Evolutionary conservation across 2,888 invertebrate genomes (phyloP).

Genomic region (Anarsia innoxiella): DNA sequence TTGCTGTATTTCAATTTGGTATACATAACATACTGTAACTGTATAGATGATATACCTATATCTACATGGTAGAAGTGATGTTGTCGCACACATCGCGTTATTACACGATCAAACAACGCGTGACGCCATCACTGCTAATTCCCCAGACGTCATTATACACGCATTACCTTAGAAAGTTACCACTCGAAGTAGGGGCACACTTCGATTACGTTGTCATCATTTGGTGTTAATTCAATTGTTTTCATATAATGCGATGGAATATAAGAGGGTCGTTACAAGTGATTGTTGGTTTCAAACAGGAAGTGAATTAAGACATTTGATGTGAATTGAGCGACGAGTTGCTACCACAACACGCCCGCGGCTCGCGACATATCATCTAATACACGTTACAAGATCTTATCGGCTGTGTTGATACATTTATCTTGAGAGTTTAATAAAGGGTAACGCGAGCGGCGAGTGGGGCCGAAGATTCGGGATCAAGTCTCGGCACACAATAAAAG

Average conservation of each 20-base stretch:
- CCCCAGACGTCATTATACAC: slow-evolving; percentile 46
- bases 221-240: slow-evolving; percentile 40
- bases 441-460: slow-evolving; percentile 2
- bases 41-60: too few relatives aligned
- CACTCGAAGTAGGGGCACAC: slow-evolving; percentile 19
- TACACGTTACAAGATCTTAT: slow-evolving; percentile 10
- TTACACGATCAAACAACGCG: slow-evolving; percentile 46
- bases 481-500: slow-evolving; percentile 30
- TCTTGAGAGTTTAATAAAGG: slow-evolving; percentile 9
- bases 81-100: slow-evolving; percentile 24
- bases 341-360: not conserved
- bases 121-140: slow-evolving; percentile 47
- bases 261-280: slow-evolving; percentile 18
- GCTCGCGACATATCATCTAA: slow-evolving; percentile 1
- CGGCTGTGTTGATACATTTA: slow-evolving; percentile 7
- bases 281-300: slow-evolving; percentile 18
- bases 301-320: slow-evolving; percentile 15
- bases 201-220: slow-evolving; percentile 35
- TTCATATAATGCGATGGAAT: slow-evolving; percentile 36
- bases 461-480: slow-evolving; percentile 13
- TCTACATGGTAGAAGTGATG: too few relatives aligned
- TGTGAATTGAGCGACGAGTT: not conserved
- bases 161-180: slow-evolving; percentile 35
- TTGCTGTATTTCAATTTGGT: too few relatives aligned
- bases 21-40: too few relatives aligned